These are phyloP conservation scores for Xiphorhynchus erythropygius DNA, from an alignment of 2,797 vertebrate genomes.

Conservation along the genomic window DNA sequence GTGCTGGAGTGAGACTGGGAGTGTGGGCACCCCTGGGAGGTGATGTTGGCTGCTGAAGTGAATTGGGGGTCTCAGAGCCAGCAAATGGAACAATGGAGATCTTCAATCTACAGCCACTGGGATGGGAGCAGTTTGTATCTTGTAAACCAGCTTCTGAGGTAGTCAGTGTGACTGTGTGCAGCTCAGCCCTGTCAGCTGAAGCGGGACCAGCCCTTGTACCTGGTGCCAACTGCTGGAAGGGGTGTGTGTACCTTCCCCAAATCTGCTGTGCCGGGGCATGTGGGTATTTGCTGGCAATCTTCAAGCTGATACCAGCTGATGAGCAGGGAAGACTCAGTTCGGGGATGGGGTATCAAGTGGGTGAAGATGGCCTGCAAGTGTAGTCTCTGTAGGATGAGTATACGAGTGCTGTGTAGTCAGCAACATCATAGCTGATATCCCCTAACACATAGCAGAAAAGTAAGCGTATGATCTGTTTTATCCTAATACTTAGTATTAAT, in stretches of 20 bases:
- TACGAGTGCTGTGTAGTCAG: background rate
- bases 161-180: background rate
- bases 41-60: background rate
- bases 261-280: too few relatives aligned
- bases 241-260: background rate
- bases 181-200: background rate
- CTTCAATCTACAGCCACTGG: background rate
- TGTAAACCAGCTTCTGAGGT: background rate
- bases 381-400: background rate
- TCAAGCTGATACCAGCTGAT: background rate
- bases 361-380: too few relatives aligned
- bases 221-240: too few relatives aligned
- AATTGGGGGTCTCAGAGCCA: background rate
- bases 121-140: background rate
- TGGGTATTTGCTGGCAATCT: background rate
- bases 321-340: background rate
- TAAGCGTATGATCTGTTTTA: background rate
- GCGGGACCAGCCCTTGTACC: background rate
- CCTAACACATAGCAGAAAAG: background rate
- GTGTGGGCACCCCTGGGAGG: background rate
- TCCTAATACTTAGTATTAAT: background rate
- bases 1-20: background rate
- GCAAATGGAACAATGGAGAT: background rate
- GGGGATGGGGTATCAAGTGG: accelerated
- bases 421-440: background rate